phyloP scores from a whole-genome alignment of 2,113 vertebrate genomes.

The Pteruthius melanotis region DNA sequence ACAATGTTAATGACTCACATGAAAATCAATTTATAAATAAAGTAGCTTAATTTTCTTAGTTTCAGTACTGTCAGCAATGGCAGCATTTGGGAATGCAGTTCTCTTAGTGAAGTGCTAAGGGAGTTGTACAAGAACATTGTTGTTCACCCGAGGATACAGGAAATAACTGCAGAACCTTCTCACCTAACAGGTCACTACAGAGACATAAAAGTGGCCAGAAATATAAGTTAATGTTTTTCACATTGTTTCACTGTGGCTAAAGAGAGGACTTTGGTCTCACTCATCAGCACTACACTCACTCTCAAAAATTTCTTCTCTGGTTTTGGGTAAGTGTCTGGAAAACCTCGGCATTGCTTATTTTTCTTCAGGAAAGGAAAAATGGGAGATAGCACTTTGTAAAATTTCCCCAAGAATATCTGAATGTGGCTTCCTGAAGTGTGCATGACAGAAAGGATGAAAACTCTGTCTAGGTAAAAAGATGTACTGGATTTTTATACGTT shows the following conservation, averaged over 20 bases:
- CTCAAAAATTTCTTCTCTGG: neutral
- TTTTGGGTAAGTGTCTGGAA: neutral
- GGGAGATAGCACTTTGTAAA: neutral
- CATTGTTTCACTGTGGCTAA: neutral
- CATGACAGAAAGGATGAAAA: neutral
- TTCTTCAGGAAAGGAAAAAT: neutral
- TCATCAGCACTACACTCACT: neutral
- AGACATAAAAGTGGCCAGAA: neutral
- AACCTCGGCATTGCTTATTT: neutral
- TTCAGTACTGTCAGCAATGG: neutral
- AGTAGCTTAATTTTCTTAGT: neutral
- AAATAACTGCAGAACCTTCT: neutral
- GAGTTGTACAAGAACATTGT: neutral
- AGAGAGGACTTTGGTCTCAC: neutral
- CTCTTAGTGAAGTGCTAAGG: neutral
- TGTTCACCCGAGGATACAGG: neutral
- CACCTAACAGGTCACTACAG: neutral
- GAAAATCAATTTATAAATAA: neutral
- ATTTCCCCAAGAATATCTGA: neutral
- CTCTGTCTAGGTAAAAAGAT: neutral
- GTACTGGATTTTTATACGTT: neutral
- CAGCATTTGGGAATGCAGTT: neutral
- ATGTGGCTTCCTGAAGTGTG: neutral
- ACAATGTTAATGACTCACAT: neutral
- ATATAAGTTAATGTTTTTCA: neutral